Percentiles rank a stretch among this genome's conserved stretches.
Conservation (phyloP, 2,113 vertebrate species). For the Psephotus haematonotus region DNA sequence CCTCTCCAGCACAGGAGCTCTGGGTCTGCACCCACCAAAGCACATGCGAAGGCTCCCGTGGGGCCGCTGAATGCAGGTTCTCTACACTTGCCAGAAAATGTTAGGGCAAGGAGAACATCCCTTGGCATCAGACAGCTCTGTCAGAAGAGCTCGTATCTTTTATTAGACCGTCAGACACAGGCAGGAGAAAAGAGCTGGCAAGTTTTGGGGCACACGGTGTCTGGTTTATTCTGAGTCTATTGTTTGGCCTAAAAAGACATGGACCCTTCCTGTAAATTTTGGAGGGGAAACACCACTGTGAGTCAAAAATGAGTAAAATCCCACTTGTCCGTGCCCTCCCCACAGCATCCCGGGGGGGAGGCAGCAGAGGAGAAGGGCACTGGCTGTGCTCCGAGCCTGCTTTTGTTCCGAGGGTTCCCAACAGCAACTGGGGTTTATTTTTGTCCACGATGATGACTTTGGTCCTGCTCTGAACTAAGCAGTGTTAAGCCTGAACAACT, state of each 20-base stretch:
- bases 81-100: background rate
- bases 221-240: background rate
- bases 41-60: accelerated
- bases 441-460: background rate
- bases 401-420: constrained; percentile 7
- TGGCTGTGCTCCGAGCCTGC: background rate
- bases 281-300: background rate
- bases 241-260: background rate
- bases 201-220: accelerated
- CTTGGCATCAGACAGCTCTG: background rate
- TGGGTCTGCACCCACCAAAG: background rate
- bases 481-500: constrained; percentile 3
- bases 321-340: background rate
- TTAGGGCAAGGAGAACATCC: background rate
- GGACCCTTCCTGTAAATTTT: background rate
- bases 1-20: background rate
- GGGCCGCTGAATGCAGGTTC: background rate
- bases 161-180: background rate
- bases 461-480: background rate
- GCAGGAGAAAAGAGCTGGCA: background rate
- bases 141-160: background rate
- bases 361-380: background rate
- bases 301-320: background rate
- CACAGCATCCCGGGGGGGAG: background rate
- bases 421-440: constrained; percentile 42